Evolutionary conservation across 64 coral and sea anemone species (phyloP), one percentile per base, ranked within the genome.

Genomic region (Acropora yongei): DNA sequence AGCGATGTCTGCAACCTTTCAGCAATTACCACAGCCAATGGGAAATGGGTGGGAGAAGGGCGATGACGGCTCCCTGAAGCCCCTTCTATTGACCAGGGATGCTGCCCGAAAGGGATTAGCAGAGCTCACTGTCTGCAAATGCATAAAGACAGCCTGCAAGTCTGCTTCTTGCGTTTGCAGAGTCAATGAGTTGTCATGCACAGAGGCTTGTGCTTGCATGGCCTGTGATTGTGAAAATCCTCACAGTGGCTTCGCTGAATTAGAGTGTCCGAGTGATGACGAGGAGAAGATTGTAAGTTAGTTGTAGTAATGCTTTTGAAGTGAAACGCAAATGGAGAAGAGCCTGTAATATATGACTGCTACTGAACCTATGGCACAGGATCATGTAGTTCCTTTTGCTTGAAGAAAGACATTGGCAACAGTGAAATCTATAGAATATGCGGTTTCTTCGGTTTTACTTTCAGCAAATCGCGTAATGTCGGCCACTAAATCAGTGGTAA

Each of bases 81-180:
- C 78, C 42, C 46, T 80, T 45, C 47, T 80, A 55, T 50, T 80
- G 78, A 80, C 43, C 47, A 47, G 51, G 47, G 78, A 80, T 49
- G 44, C 78, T 19, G 49, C 78, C n/a, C 86, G 72, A 77, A 50
- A 78, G 71, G 74, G 86, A 57, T 66, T 88, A 41, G 47, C 58
- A 49, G 86, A 88, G 72, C 72, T 88, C 14, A 76, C 86, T 50
- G 7, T 78, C 57, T 88, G 86, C 74, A 78, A 48, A 75, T 88
- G 74, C 50, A 46, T 68, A 47, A 88, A 88, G 74, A 75, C 86
- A 16, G 57, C 71, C 44, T 88, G 86, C 74, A 75, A 88, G 72
- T 76, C 71, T 19, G 18, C 17, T 14, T 66, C 46, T 46, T 88
- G 86, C 42, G 69, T 63, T 58, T 88, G 86, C 66, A 68, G 66